These are phyloP conservation scores for Diadumene lineata DNA, from an alignment of 92 coral and sea anemone species.

Conservation along the genomic window DNA sequence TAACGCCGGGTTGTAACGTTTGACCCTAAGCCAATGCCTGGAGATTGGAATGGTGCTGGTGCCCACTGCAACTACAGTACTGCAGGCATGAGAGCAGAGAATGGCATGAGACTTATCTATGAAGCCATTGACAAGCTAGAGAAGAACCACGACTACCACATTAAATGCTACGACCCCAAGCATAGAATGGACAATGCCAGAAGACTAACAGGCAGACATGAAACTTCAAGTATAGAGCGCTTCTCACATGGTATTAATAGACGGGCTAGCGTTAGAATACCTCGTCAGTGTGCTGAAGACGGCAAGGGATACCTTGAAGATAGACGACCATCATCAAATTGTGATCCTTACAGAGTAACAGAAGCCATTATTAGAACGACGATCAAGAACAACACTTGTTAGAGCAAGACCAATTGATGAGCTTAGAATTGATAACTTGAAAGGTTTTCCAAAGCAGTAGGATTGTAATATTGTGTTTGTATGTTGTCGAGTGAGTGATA, in stretches of 20 bases:
- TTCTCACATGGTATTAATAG: constrained; percentile 93
- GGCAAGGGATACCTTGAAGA: constrained; percentile 93
- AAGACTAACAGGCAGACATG: constrained; percentile 82
- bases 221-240: constrained; percentile 79
- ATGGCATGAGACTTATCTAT: constrained; percentile 83
- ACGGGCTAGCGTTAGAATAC: constrained; percentile 89
- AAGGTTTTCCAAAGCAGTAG: no score
- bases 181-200: constrained; percentile 85
- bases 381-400: not conserved
- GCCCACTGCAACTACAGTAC: constrained; percentile 98
- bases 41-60: constrained; percentile 99
- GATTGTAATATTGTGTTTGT: no score
- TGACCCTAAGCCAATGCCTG: constrained; percentile 95
- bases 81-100: constrained; percentile 80
- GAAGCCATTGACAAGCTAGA: constrained; percentile 82
- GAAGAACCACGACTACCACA: constrained; percentile 83
- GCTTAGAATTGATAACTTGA: no score
- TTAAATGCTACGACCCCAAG: constrained; percentile 90
- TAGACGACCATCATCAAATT: constrained; percentile 92
- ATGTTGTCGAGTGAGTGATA: no score
- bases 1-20: constrained; percentile 64
- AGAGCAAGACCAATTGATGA: no score
- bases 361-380: constrained; percentile 90
- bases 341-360: constrained; percentile 91
- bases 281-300: constrained; percentile 91